Conservation (phyloP, 2,113 vertebrate species). For the Burhinus oedicnemus region DNA sequence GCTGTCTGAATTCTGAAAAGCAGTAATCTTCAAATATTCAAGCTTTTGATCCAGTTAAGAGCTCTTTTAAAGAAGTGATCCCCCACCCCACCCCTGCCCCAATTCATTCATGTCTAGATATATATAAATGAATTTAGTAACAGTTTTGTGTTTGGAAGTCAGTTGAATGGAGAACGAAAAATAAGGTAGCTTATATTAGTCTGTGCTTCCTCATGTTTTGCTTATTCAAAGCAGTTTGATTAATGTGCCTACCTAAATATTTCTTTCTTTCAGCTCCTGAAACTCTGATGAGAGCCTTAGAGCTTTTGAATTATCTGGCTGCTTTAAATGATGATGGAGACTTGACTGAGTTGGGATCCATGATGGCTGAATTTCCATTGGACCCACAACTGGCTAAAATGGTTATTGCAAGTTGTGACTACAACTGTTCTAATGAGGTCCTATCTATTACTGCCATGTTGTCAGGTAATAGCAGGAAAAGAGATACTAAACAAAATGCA, state of each 20-base stretch:
- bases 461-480: conserved; percentile 93
- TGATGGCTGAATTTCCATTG: conserved; percentile 98
- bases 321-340: conserved; percentile 96
- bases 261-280: conserved; percentile 86
- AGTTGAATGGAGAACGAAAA: conserved; percentile 64
- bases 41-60: not conserved
- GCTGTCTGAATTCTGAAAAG: not conserved
- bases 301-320: conserved; percentile 95
- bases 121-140: conserved; percentile 3
- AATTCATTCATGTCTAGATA: conserved; percentile 55
- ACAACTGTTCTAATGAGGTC: conserved; percentile 98
- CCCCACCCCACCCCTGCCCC: not conserved
- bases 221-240: conserved; percentile 40
- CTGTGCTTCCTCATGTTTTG: conserved; percentile 54
- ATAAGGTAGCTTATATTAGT: conserved; percentile 57
- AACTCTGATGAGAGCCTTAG: conserved; percentile 96
- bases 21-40: not conserved
- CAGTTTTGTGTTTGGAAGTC: not conserved
- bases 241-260: not conserved
- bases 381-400: conserved; percentile 98
- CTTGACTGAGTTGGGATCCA: conserved; percentile 95
- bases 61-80: not conserved
- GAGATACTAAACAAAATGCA: conserved; percentile 57
- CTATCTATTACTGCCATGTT: conserved; percentile 98
- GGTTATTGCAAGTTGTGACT: conserved; percentile 98